phyloP scores from a whole-genome alignment of 1,140 invertebrate species.

The Cydia pomonella region DNA sequence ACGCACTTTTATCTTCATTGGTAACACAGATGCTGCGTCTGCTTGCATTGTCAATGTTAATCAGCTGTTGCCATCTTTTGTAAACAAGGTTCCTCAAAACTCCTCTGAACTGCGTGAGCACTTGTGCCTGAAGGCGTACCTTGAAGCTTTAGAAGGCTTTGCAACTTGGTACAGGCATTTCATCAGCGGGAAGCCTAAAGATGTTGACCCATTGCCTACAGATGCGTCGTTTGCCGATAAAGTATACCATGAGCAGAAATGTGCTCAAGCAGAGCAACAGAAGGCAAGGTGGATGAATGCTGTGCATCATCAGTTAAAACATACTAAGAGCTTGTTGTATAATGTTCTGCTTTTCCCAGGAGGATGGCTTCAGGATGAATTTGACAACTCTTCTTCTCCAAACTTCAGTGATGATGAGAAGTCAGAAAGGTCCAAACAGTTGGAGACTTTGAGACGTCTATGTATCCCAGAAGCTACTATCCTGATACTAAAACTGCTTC shows the following conservation, averaged over 20 bases:
- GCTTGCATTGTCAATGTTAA: constrained; percentile 81
- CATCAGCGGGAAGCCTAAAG: constrained; percentile 88
- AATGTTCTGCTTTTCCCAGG: constrained; percentile 95
- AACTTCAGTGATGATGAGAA: constrained; percentile 77
- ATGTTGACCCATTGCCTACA: constrained; percentile 80
- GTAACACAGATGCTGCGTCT: constrained; percentile 76
- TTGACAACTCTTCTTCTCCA: constrained; percentile 68
- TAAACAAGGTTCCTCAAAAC: constrained; percentile 61
- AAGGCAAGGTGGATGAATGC: constrained; percentile 87
- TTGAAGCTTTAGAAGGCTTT: constrained; percentile 93
- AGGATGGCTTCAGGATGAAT: constrained; percentile 92
- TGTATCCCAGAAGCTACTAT: constrained; percentile 93
- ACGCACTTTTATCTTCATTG: constrained; percentile 85
- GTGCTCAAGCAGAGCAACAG: constrained; percentile 89
- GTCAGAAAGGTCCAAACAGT: constrained; percentile 82
- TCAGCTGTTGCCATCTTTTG: constrained; percentile 67
- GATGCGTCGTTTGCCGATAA: constrained; percentile 92
- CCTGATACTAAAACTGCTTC: constrained; percentile 90
- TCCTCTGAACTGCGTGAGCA: constrained; percentile 87
- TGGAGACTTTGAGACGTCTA: constrained; percentile 87
- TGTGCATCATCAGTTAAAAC: constrained; percentile 66
- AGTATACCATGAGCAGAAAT: constrained; percentile 91
- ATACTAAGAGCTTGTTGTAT: constrained; percentile 89
- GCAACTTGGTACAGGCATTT: constrained; percentile 93
- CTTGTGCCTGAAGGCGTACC: constrained; percentile 88